Base-by-base conservation (phyloP, 2,113 vertebrate species). In the Thomomys bottae region DNA sequence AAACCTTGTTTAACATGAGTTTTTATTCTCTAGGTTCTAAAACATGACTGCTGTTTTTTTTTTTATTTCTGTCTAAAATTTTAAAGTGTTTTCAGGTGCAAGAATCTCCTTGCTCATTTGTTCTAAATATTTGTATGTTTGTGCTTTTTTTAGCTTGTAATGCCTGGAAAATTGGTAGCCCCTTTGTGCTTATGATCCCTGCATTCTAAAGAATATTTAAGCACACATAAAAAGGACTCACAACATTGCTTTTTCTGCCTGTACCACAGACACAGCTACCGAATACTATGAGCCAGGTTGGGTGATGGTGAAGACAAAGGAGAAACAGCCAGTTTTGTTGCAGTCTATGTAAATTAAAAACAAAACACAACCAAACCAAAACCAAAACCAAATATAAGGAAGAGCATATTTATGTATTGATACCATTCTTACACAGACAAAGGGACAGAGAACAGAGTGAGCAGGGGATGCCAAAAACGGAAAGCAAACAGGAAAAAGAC, bases 311-410 rank as follows among this genome's bases (percentile, higher is more conserved):
- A 88, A 96, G 97, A 96, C 93, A 95, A 96, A 97, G 94, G 97
- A 97, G 98, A 98, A 98, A 98, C 98, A 98, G 98, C 98, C 98
- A 98, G 98, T 98, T 98, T 98, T 97, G 97, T 91, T 97, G 97
- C 94, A 94, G 89, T 97, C 94, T 97, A 97, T 71, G 89, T 83
- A 97, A 98, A 97, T 92, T 30, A 85, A 97, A 93, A 97, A 97
- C 45, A 45, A 45, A 45, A 45, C 45, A 54, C 12, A 88, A n/a
- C n/a, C n/a, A 90, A 94, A 89, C 97, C 86, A 90, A 94, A 91
- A 57, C 2, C 59, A 91, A 81, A 95, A 96, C 82, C 92, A 96
- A 95, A 95, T 97, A 95, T 97, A 96, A 94, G 95, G 91, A 97
- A 93, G 97, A 97, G 94, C 96, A 92, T 97, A 97, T 96, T 90